phyloP scores from a whole-genome alignment of 2,113 vertebrate species.

The Eonycteris spelaea region DNA sequence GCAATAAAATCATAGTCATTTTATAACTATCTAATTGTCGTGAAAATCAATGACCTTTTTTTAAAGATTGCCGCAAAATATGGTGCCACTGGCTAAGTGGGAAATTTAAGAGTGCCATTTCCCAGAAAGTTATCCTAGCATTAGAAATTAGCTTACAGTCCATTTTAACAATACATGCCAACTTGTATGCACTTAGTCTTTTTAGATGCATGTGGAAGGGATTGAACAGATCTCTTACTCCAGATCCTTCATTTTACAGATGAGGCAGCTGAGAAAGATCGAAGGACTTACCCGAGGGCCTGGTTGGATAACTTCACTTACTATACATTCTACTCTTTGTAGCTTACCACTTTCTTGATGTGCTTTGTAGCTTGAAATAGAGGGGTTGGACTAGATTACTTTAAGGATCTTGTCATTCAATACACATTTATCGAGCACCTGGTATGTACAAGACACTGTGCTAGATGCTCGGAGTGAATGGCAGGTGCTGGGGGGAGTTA shows the following conservation, averaged over 20 bases:
- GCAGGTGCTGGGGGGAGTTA: neutral
- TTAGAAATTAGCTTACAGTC: neutral
- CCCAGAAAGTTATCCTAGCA: neutral
- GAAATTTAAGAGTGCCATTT: neutral
- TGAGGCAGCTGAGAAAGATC: neutral
- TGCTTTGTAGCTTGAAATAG: slow-evolving; percentile 13
- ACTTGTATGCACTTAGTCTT: neutral
- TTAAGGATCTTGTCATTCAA: neutral
- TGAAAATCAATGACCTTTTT: neutral
- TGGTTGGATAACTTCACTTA: neutral
- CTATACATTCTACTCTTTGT: neutral
- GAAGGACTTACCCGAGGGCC: neutral
- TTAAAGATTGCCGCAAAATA: neutral
- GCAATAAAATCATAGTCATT: neutral
- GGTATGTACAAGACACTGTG: neutral
- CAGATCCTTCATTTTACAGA: neutral
- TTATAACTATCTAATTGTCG: neutral
- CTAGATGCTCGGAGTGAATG: neutral
- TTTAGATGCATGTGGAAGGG: neutral
- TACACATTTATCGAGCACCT: neutral
- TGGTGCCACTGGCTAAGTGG: neutral
- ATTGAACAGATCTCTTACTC: neutral
- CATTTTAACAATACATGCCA: neutral
- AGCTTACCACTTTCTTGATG: neutral
- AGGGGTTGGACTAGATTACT: neutral